Conservation (phyloP, 2,113 vertebrate genomes). For the Apus apus region DNA sequence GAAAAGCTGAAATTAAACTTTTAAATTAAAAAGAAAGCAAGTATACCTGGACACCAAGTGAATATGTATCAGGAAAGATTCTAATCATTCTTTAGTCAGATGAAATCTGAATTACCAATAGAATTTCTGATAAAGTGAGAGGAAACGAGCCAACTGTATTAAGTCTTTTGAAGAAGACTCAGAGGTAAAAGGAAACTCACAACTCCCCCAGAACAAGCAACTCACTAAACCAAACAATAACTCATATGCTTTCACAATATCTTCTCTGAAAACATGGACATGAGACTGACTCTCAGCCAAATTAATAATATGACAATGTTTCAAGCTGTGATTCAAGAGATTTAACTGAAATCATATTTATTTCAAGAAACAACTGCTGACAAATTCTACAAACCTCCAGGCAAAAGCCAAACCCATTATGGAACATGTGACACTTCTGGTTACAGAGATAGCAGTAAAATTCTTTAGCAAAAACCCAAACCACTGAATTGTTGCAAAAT, state of each 20-base stretch:
- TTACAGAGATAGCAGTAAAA: rapidly evolving
- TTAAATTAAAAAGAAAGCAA: not conserved
- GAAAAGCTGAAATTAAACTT: not conserved
- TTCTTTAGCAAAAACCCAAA: not conserved
- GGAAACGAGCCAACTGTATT: not conserved
- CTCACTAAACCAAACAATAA: not conserved
- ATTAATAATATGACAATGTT: not conserved
- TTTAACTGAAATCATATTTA: not conserved
- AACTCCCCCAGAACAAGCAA: not conserved
- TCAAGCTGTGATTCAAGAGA: not conserved
- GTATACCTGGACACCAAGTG: not conserved
- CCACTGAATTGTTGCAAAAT: not conserved
- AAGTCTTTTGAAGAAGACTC: not conserved
- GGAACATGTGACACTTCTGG: rapidly evolving
- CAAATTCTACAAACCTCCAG: not conserved
- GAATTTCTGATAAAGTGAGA: not conserved
- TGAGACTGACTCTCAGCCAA: not conserved
- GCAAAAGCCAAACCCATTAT: not conserved
- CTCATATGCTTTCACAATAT: not conserved
- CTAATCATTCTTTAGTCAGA: not conserved
- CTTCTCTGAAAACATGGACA: not conserved
- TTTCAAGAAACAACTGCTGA: not conserved
- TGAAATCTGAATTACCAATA: not conserved
- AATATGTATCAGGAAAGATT: not conserved
- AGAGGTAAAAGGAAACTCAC: not conserved